Evolutionary conservation across 2,888 invertebrate genomes (phyloP), one percentile per base, ranked within the genome.

Genomic region (Vanessa cardui): DNA sequence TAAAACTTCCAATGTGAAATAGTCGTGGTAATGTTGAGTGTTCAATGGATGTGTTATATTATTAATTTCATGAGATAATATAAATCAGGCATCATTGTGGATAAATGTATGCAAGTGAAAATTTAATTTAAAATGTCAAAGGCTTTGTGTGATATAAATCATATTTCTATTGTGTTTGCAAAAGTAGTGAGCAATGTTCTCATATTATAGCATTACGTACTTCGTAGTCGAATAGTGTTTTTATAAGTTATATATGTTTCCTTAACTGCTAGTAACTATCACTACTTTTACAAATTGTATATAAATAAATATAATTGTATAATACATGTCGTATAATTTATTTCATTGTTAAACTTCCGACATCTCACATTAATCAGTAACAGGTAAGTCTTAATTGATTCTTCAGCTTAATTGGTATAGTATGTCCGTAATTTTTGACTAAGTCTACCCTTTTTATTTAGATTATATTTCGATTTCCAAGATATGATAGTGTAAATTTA

Each of bases 61-160:
- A 21, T 26, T 50, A 12, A 50, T 50, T 50, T 50, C 15, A 21
- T 26, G 20, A 15, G 21, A 6, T 15, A 50, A 50, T 12, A 50
- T 20, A 21, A 15, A 50, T 15, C 9, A 26, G 4, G 15, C 54
- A n/a, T 16, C 20, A 31, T 16, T 54, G 16, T 16, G 20, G 54
- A 7, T 31, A 12, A 52, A 31, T 31, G 31, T 15, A 54, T 54
- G 31, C 15, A 58, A 31, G 39, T 58, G 21, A 50, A 39, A 18
- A 50, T 50, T 9, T 26, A 12, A 39, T 39, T 39, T 49, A 15
- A 39, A 52, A n/a, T 52, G 8, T 16, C 21, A 64, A 54, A 59
- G 66, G 50, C 50, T 58, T 64, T 72, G 72, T 72, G 73, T 73
- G 73, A 73, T 75, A 75, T 72, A 71, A 50, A 50, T 67, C 59